These are phyloP conservation scores for Megalopta genalis DNA, from an alignment of 1,140 invertebrate species.

Conservation along the genomic window DNA sequence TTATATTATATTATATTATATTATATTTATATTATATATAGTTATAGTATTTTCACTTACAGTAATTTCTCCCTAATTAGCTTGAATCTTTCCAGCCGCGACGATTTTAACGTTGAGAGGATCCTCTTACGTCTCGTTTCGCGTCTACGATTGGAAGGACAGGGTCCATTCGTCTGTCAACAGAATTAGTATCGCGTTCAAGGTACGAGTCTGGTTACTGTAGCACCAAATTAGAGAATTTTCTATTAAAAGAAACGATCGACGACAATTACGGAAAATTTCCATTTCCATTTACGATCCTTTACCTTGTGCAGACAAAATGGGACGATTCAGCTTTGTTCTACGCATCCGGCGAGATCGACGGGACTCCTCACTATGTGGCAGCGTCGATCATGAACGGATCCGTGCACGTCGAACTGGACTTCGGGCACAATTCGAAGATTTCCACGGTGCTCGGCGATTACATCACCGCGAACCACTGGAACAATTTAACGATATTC, in stretches of 20 bases:
- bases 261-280: too few relatives aligned
- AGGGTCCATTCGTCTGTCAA: constrained; percentile 92
- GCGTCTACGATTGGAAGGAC: constrained; percentile 96
- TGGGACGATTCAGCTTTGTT: constrained; percentile 93
- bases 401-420: constrained; percentile 89
- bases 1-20: too few relatives aligned
- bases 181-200: constrained; percentile 92
- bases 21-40: too few relatives aligned
- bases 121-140: constrained; percentile 94
- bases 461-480: constrained; percentile 86
- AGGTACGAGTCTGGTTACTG: constrained; percentile 83
- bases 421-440: constrained; percentile 88
- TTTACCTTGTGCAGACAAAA: constrained; percentile 82
- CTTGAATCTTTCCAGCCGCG: constrained; percentile 84
- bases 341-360: constrained; percentile 92
- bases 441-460: constrained; percentile 85
- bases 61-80: too few relatives aligned
- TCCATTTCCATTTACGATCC: too few relatives aligned
- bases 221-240: not conserved
- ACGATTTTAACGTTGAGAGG: constrained; percentile 92
- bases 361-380: constrained; percentile 89
- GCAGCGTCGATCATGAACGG: constrained; percentile 89
- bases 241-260: not conserved
- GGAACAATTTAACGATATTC: constrained; percentile 94
- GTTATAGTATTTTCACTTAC: too few relatives aligned